These are phyloP conservation scores for Zenarchopterus dispar DNA, from an alignment of 2,797 vertebrate species.

Conservation along the genomic window DNA sequence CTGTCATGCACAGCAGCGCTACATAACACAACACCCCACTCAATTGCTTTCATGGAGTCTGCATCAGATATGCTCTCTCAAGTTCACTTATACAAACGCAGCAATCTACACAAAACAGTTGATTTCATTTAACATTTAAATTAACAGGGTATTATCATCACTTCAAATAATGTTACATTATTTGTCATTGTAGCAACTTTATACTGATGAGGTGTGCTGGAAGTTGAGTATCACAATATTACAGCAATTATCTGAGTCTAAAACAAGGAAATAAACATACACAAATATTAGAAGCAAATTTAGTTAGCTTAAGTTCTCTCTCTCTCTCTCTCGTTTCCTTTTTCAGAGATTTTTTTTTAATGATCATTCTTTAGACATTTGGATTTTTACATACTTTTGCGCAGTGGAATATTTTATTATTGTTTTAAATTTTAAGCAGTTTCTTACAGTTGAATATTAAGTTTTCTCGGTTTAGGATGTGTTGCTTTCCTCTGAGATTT, in stretches of 20 bases:
- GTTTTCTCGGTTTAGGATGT: too few relatives aligned
- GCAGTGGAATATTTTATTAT: too few relatives aligned
- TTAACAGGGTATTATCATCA: conserved; percentile 2
- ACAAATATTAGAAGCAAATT: too few relatives aligned
- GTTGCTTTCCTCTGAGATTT: too few relatives aligned
- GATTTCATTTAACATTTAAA: conserved; percentile 14
- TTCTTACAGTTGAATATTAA: too few relatives aligned
- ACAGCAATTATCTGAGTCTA: too few relatives aligned
- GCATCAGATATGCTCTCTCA: conserved; percentile 23
- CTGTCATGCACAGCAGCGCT: conserved; percentile 49
- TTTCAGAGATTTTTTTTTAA: background rate
- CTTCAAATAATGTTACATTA: too few relatives aligned
- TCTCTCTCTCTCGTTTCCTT: background rate
- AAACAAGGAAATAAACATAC: too few relatives aligned
- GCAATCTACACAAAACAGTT: conserved; percentile 15
- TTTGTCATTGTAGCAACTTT: conserved; percentile 1
- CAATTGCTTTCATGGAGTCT: conserved; percentile 24
- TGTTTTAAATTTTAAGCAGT: too few relatives aligned
- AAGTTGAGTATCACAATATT: conserved; percentile 3
- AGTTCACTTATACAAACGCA: conserved; percentile 23
- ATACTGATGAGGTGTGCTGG: conserved; percentile 7
- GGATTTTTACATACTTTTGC: too few relatives aligned
- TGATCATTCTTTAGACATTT: too few relatives aligned
- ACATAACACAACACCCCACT: conserved; percentile 28
- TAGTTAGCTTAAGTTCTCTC: background rate